Percentiles rank a stretch among this genome's conserved stretches.
These are phyloP conservation scores for Castor canadensis DNA, from an alignment of 2,113 vertebrate genomes.

Conservation along the genomic window DNA sequence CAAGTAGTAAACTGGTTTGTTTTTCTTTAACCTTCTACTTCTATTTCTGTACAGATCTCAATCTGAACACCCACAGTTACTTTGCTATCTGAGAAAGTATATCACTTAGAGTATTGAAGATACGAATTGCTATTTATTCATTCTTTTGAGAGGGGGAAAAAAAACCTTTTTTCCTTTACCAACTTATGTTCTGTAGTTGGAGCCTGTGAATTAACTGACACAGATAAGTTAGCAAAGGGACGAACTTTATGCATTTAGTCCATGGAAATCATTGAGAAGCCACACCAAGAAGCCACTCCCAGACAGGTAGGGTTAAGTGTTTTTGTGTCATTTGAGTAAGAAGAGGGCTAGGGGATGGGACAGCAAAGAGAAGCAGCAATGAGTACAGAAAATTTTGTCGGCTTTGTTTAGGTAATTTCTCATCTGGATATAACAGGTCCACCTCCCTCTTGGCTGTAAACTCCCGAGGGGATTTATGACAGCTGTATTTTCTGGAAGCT, in stretches of 20 bases:
- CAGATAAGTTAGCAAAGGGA: background rate
- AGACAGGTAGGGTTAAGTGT: background rate
- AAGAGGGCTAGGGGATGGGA: background rate
- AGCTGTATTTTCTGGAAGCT: background rate
- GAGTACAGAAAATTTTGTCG: background rate
- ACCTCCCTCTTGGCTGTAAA: background rate
- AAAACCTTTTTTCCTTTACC: background rate
- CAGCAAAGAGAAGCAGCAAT: background rate
- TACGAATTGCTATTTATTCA: background rate
- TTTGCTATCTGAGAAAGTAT: background rate
- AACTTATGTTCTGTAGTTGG: background rate
- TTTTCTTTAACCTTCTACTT: constrained; percentile 11
- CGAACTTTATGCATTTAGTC: background rate
- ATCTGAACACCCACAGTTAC: background rate
- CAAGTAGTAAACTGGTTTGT: background rate
- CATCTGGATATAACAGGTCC: background rate
- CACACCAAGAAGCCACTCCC: background rate
- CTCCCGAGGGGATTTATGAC: background rate
- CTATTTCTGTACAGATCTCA: background rate
- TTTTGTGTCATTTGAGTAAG: background rate
- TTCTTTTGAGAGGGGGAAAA: background rate
- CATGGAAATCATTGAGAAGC: background rate
- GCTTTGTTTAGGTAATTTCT: background rate
- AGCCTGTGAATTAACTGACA: background rate
- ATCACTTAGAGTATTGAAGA: background rate